A percentile compares a stretch with the other conserved stretches of the same genome.
phyloP scores from a whole-genome alignment of 2,888 invertebrate species.

The Eupelmus urozonus region DNA sequence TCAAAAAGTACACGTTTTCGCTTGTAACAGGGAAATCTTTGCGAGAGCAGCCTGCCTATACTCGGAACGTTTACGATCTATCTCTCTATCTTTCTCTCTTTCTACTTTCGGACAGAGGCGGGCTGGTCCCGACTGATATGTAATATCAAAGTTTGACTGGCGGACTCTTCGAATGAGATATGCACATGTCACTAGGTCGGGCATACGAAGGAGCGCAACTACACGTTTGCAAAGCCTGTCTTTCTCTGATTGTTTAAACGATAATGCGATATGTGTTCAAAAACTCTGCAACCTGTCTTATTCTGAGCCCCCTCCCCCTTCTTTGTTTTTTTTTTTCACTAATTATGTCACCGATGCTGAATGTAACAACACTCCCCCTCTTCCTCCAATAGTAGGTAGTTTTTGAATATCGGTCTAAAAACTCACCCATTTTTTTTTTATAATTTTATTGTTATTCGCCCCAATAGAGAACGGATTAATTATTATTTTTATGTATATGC shows the following conservation, averaged over 20 bases:
- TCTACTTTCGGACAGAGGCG: conserved; percentile 51
- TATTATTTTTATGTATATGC: conserved; percentile 14
- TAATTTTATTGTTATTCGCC: conserved; percentile 22
- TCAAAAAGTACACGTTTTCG: no score
- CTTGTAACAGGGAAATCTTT: no score
- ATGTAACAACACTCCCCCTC: neutral
- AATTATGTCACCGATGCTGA: conserved; percentile 7
- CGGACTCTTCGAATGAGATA: conserved; percentile 23
- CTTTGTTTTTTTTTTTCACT: conserved; percentile 37
- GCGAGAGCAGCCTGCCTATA: no score
- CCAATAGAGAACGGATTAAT: conserved; percentile 13
- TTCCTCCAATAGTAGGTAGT: conserved; percentile 17
- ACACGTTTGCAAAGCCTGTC: conserved; percentile 21
- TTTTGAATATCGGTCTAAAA: conserved; percentile 26
- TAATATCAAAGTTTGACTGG: conserved; percentile 49
- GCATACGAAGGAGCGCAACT: neutral
- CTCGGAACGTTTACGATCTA: neutral
- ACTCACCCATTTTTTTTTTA: conserved; percentile 1
- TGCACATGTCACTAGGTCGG: conserved; percentile 24
- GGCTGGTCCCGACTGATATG: conserved; percentile 54
- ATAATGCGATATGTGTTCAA: conserved; percentile 47
- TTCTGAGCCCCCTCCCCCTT: neutral
- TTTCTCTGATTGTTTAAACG: conserved; percentile 22
- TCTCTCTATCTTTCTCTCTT: conserved; percentile 50
- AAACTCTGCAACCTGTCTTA: conserved; percentile 29